A percentile compares a stretch with the other conserved stretches of the same genome.
Conservation (phyloP, 2,113 vertebrate genomes). For the Melanocharis versteri region DNA sequence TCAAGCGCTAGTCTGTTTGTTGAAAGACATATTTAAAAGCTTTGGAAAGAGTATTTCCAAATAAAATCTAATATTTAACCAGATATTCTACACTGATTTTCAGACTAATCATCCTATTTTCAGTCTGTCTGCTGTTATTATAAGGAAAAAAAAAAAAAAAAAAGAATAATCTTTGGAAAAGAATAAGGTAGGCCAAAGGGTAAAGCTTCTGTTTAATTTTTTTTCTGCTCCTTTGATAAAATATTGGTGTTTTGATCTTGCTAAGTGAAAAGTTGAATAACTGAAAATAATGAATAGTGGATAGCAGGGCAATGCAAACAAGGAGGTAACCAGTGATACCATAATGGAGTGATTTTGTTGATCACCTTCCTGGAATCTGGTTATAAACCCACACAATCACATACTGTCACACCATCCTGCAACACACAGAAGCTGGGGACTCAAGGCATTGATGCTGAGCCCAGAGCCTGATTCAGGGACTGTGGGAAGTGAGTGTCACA, state of each 20-base stretch:
- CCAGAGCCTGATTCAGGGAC: background rate
- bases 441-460: background rate
- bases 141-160: background rate
- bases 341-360: background rate
- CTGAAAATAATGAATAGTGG: background rate
- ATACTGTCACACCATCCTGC: background rate
- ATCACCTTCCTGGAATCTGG: background rate
- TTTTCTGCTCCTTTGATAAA: background rate
- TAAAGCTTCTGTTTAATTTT: background rate
- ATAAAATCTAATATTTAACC: background rate
- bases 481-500: background rate
- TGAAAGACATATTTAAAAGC: background rate
- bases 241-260: background rate
- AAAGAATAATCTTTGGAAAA: background rate
- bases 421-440: background rate
- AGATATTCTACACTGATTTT: background rate
- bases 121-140: background rate
- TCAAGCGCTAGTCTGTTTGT: background rate
- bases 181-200: background rate
- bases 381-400: background rate
- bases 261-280: background rate
- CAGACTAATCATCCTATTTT: background rate
- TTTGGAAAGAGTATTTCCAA: background rate
- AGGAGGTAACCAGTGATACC: background rate
- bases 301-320: background rate